Base-by-base conservation (phyloP, 2,113 vertebrate genomes). In the Siniperca chuatsi region DNA sequence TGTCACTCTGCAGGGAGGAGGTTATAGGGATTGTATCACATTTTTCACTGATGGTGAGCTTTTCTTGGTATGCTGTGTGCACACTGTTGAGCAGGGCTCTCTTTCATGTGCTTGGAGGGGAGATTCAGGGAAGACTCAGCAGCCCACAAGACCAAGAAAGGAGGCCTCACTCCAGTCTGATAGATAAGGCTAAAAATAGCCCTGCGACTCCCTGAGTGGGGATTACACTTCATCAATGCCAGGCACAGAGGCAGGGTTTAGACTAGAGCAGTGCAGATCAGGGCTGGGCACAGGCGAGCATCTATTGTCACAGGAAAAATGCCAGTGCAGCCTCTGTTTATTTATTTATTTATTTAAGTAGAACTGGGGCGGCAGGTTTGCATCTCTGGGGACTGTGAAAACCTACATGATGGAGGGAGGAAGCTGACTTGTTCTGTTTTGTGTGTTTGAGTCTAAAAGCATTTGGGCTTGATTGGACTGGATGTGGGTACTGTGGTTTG, bases 181-280 rank as follows among this genome's bases (percentile, higher is more conserved):
- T 87, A 81, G 92, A 93, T 87, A 58, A 87, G 65, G 72, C 86
- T 95, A 93, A 93, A 95, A 94, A 95, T 92, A 95, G 83, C 81
- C 21, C 46, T 50, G 83, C 73, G 66, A 84, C 90, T 91, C 92
- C 89, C 86, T 60, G 84, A 90, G 85, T 48, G 91, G 87, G 91
- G 93, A 92, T 93, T 92, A 90, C 87, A 79, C 90, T 94, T 89
- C 90, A 90, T 94, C 92, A 93, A 79, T 93, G 93, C 89, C 91
- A 87, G 85, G 84, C 72, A 67, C 83, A 35, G 37, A 79, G 76
- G 79, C 79, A 81, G 89, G 81, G 79, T 79, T 65, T 69, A 71
- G 67, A 75, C 60, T 11, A 42, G 72, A 66, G 68, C 67, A 12
- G 21, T 25, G 70, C 40, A 4, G 71, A 68, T 80, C 13, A 8